Conservation (phyloP, 2,888 invertebrate genomes). For the Beris chalybata region DNA sequence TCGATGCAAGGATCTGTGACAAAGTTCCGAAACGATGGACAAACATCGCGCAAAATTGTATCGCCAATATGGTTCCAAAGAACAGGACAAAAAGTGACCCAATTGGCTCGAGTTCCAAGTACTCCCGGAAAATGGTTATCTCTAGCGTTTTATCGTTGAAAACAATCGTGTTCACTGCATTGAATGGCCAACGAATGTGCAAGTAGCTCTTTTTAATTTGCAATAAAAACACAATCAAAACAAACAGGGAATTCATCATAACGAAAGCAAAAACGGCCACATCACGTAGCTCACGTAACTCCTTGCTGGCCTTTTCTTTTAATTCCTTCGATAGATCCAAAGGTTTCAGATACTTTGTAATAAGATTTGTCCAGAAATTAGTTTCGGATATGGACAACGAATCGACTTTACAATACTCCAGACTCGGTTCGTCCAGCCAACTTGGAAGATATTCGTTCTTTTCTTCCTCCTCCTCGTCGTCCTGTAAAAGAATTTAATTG, state of each 20-base stretch:
- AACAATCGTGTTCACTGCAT: constrained; percentile 60
- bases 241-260: constrained; percentile 77
- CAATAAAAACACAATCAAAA: constrained; percentile 71
- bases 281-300: constrained; percentile 61
- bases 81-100: constrained; percentile 74
- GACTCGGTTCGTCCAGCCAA: constrained; percentile 71
- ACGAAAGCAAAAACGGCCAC: constrained; percentile 70
- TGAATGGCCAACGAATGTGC: constrained; percentile 70
- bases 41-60: constrained; percentile 76
- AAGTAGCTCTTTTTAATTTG: constrained; percentile 72
- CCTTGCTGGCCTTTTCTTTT: constrained; percentile 57
- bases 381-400: constrained; percentile 68
- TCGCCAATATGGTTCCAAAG: constrained; percentile 68
- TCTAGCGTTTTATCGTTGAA: constrained; percentile 56
- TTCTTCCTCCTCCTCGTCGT: constrained; percentile 32
- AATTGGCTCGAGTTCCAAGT: constrained; percentile 71
- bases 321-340: constrained; percentile 67
- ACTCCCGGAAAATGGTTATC: constrained; percentile 61
- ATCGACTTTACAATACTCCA: constrained; percentile 68
- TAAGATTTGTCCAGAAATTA: constrained; percentile 76
- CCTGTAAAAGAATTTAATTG: neutral
- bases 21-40: constrained; percentile 75
- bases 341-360: constrained; percentile 75
- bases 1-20: constrained; percentile 73
- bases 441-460: constrained; percentile 49